Conservation (phyloP, 2,888 invertebrate genomes). For the Drosophila tripunctata region DNA sequence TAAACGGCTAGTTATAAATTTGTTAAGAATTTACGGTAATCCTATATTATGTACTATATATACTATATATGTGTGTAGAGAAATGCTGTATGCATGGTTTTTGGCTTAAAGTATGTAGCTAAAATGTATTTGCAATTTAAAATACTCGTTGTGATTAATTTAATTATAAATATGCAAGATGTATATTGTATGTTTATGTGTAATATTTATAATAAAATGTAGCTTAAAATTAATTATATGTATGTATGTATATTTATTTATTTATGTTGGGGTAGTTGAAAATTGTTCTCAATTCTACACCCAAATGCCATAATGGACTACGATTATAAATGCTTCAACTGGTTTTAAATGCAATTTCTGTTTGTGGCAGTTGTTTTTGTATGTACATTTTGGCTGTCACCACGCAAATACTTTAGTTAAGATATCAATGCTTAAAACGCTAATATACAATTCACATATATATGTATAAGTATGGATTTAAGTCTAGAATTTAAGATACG, state of each 20-base stretch:
- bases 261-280: constrained; percentile 10
- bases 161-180: constrained; percentile 14
- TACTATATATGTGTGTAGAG: constrained; percentile 5
- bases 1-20: constrained; percentile 73
- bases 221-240: constrained; percentile 23
- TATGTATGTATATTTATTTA: constrained; percentile 16
- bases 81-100: constrained; percentile 18
- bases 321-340: constrained; percentile 72
- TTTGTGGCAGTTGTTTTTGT: constrained; percentile 64
- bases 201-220: constrained; percentile 17
- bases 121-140: constrained; percentile 18
- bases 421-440: constrained; percentile 57
- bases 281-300: constrained; percentile 13
- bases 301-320: constrained; percentile 33
- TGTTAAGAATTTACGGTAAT: constrained; percentile 39
- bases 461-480: constrained; percentile 1
- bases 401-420: constrained; percentile 62
- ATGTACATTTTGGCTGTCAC: constrained; percentile 70
- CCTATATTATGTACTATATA: constrained; percentile 21
- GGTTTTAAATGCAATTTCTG: constrained; percentile 67
- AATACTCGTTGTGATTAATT: constrained; percentile 41
- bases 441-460: constrained; percentile 47
- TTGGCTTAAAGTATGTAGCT: constrained; percentile 29
- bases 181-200: constrained; percentile 28
- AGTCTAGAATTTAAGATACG: constrained; percentile 40